Base-by-base conservation (phyloP, 2,888 invertebrate genomes). In the Dasysyrphus tricinctus region DNA sequence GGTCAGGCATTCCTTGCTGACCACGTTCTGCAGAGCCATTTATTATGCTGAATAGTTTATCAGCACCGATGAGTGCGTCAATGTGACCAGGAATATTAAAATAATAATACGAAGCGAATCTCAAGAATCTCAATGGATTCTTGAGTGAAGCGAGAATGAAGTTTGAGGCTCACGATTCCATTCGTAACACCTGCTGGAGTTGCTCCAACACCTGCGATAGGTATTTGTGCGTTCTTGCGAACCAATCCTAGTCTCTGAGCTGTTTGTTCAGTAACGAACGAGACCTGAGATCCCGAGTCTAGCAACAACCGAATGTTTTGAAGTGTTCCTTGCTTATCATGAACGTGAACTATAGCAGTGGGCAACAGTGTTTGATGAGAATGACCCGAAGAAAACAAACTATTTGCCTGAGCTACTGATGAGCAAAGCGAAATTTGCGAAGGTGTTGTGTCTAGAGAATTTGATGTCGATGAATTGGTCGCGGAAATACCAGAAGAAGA, bases 41-140 rank as follows among this genome's bases (percentile, higher is more conserved):
- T 19, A 73, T 57, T 47, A 73, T 49, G 34, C 72, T 59, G 47
- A 73, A 73, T 19, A 32, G 34, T 47, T 49, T 57, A 59, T 73
- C 59, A 47, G 47, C 59, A 49, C 59, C 72, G 47, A 72, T 57
- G 19, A 73, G 72, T 37, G 29, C 16, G 39, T 56, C 69, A 29
- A 54, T 42, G 24, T 24, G 24, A 24, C 24, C 24, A 19, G 72
- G 47, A 49, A 51, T 54, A 69, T 69, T 69, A 39, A 69, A 69
- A 12, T 69, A 54, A 54, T 54, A n/a, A 51, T 24, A n/a, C n/a
- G 39, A n/a, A 69, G 69, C 39, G 54, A n/a, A n/a, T n/a, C 19
- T 51, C n/a, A n/a, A n/a, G 37, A 54, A 69, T 11, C 14, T 51
- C 51, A 54, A 69, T 37, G 19, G n/a, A 37, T 12, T 67, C 67